A percentile compares a stretch with the other conserved stretches of the same genome.
Evolutionary conservation across 2,113 vertebrate species (phyloP).

Genomic region (Ia io): DNA sequence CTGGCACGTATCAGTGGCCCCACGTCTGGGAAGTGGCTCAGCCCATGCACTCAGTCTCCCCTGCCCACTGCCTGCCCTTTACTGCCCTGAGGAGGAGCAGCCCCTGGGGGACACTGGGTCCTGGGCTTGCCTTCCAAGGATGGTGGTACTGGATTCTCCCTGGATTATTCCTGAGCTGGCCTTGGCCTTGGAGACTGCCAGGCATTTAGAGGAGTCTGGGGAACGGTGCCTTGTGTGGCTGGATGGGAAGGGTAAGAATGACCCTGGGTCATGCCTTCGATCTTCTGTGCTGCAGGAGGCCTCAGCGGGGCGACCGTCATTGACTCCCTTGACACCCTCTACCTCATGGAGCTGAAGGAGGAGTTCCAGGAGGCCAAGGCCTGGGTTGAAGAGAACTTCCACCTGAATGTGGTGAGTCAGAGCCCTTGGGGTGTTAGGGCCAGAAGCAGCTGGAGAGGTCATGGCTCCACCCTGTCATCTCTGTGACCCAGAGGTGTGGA

Average conservation of each 20-base stretch:
- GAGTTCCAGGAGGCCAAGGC: slow-evolving; percentile 95
- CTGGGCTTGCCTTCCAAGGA: neutral
- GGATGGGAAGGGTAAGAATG: neutral
- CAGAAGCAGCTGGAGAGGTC: neutral
- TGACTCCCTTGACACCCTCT: slow-evolving; percentile 96
- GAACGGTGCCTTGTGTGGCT: neutral
- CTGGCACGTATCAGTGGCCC: neutral
- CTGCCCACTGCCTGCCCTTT: fast-evolving
- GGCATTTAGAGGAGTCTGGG: neutral
- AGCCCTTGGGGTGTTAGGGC: neutral
- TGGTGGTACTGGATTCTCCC: neutral
- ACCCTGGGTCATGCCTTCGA: neutral
- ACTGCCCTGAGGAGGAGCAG: neutral
- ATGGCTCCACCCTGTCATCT: neutral
- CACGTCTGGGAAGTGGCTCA: neutral
- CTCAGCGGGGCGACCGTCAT: slow-evolving; percentile 94
- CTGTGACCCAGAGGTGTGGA: neutral
- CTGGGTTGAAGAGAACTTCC: slow-evolving; percentile 94
- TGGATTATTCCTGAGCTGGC: neutral
- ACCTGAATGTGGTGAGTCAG: slow-evolving; percentile 93
- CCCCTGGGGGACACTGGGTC: neutral
- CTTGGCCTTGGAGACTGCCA: neutral
- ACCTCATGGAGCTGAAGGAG: slow-evolving; percentile 95
- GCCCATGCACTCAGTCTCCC: neutral
- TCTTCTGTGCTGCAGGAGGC: slow-evolving; percentile 87